These are phyloP conservation scores for Engraulis encrasicolus DNA, from an alignment of 2,113 vertebrate genomes.

Conservation along the genomic window DNA sequence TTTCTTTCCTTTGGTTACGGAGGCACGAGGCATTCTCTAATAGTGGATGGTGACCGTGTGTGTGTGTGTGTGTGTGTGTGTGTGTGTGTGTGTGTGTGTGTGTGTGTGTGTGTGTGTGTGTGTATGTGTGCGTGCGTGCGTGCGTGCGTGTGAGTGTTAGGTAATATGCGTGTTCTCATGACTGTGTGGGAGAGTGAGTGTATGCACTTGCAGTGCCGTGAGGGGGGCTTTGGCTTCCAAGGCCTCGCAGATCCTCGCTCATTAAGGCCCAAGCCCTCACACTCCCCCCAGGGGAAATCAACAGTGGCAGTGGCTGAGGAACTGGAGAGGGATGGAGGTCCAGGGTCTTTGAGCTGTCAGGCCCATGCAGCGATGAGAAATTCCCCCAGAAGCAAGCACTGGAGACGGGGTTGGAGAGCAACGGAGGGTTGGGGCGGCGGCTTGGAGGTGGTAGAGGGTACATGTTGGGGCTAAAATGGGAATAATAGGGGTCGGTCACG, in stretches of 20 bases:
- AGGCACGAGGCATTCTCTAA: conserved; percentile 44
- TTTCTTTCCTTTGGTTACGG: conserved; percentile 46
- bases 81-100: not conserved
- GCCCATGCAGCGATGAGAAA: conserved; percentile 61
- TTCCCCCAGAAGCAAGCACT: conserved; percentile 20
- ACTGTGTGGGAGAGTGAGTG: not conserved
- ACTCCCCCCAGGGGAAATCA: conserved; percentile 67
- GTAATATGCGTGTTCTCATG: not conserved
- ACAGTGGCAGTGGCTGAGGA: conserved; percentile 61
- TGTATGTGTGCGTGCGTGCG: too few relatives aligned
- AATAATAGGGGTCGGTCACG: conserved; percentile 46
- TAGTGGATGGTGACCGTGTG: conserved; percentile 24
- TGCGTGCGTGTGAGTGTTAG: too few relatives aligned
- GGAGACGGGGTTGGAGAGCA: conserved; percentile 42
- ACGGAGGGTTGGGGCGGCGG: conserved; percentile 61
- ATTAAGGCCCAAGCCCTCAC: conserved; percentile 69
- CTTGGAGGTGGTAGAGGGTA: conserved; percentile 60
- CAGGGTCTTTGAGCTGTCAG: not conserved
- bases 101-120: not conserved
- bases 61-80: not conserved
- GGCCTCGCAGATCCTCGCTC: conserved; percentile 49
- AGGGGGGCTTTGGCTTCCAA: not conserved
- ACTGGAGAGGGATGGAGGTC: conserved; percentile 30
- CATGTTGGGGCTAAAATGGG: conserved; percentile 60
- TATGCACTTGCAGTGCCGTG: too few relatives aligned